Conservation (phyloP, 2,888 invertebrate species). For the Ennomos fuscantarius region DNA sequence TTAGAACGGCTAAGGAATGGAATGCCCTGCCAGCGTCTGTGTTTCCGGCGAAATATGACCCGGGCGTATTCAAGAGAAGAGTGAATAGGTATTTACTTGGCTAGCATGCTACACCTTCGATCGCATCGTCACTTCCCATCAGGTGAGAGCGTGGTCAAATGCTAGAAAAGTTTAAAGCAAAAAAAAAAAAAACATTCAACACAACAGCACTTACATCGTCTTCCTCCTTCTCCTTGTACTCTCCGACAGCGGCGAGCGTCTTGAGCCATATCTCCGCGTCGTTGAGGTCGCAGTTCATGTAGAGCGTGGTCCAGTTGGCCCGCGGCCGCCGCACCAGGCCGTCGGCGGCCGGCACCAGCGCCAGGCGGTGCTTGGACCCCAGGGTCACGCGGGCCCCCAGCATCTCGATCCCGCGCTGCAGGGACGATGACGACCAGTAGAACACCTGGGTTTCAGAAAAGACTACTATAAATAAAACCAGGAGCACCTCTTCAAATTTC, state of each 20-base stretch:
- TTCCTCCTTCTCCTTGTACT: conserved; percentile 52
- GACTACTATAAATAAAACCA: too few relatives aligned
- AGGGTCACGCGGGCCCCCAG: conserved; percentile 92
- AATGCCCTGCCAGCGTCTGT: too few relatives aligned
- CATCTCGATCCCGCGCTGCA: conserved; percentile 96
- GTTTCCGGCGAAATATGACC: too few relatives aligned
- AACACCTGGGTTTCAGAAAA: conserved; percentile 83
- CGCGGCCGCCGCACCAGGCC: conserved; percentile 93
- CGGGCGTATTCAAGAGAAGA: too few relatives aligned
- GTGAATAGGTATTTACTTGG: too few relatives aligned
- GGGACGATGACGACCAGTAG: conserved; percentile 99
- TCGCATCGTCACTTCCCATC: too few relatives aligned
- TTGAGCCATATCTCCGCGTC: conserved; percentile 97
- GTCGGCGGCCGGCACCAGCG: conserved; percentile 90
- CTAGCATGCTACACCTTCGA: too few relatives aligned
- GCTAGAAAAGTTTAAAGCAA: too few relatives aligned
- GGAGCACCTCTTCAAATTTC: too few relatives aligned
- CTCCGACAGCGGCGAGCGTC: conserved; percentile 84
- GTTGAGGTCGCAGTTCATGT: conserved; percentile 97
- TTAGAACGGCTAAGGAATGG: too few relatives aligned
- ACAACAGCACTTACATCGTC: conserved; percentile 52
- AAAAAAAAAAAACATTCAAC: too few relatives aligned
- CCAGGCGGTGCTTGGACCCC: conserved; percentile 91
- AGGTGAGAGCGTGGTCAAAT: too few relatives aligned
- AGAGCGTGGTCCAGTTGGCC: conserved; percentile 96